Evolutionary conservation across 2,888 invertebrate genomes (phyloP).

Genomic region (Drosophila formosana): DNA sequence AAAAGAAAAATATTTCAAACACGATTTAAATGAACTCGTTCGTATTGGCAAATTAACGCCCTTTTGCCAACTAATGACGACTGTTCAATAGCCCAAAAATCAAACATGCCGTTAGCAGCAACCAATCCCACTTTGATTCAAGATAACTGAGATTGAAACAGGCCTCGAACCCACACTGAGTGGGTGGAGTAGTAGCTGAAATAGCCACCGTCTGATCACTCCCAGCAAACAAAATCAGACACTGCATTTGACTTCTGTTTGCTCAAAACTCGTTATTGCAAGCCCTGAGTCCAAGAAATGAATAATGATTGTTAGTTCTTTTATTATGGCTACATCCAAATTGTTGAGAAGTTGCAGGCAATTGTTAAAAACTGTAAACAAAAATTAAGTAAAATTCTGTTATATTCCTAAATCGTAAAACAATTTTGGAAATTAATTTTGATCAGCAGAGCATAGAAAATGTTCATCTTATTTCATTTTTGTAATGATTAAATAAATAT

Average conservation of each 20-base stretch:
- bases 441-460: too few relatives aligned
- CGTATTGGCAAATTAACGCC: conserved; percentile 42
- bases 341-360: background rate
- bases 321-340: background rate
- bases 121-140: conserved; percentile 22
- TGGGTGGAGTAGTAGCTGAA: conserved; percentile 53
- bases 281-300: background rate
- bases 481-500: too few relatives aligned
- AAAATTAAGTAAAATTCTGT: background rate
- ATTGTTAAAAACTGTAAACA: background rate
- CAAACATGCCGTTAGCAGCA: conserved; percentile 19
- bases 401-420: too few relatives aligned
- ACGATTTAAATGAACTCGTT: background rate
- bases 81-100: conserved; percentile 10
- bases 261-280: background rate
- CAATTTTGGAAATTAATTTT: too few relatives aligned
- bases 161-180: conserved; percentile 30
- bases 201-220: conserved; percentile 9
- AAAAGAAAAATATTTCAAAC: background rate
- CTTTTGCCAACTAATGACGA: conserved; percentile 21
- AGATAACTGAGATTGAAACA: conserved; percentile 47
- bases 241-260: conserved; percentile 49
- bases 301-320: background rate
- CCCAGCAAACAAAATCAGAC: conserved; percentile 32
- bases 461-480: too few relatives aligned